Evolutionary conservation across 2,797 vertebrate genomes (phyloP).

Genomic region (Hydrophis major): DNA sequence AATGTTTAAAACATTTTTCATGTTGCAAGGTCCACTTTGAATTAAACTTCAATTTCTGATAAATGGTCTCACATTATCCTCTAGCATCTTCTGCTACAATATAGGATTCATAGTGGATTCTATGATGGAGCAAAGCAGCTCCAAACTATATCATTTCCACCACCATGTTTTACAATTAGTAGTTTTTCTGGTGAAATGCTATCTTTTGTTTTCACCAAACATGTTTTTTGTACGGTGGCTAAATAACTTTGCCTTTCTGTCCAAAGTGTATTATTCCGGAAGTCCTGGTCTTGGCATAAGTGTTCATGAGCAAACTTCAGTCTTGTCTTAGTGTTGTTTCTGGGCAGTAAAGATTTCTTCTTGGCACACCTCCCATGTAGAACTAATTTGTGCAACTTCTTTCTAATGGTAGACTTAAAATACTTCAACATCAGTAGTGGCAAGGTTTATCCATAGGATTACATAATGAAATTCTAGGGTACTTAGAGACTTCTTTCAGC

Average conservation of each 20-base stretch:
- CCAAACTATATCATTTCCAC: neutral
- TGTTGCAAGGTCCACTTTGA: neutral
- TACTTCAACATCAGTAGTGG: neutral
- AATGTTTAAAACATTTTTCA: neutral
- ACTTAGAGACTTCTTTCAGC: neutral
- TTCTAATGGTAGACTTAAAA: neutral
- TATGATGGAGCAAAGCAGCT: neutral
- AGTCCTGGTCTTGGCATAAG: neutral
- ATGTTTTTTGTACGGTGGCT: neutral
- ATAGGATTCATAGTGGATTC: neutral
- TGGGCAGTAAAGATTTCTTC: neutral
- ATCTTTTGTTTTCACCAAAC: neutral
- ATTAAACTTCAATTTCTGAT: neutral
- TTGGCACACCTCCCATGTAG: neutral
- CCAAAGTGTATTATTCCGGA: neutral
- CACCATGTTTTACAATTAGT: neutral
- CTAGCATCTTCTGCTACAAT: neutral
- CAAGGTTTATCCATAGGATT: neutral
- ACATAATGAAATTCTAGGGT: neutral
- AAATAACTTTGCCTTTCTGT: neutral
- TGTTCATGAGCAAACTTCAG: neutral
- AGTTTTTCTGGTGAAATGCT: neutral
- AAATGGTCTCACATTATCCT: neutral
- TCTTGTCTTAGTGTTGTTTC: neutral
- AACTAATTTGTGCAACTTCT: neutral